Percentiles rank a stretch among this genome's conserved stretches.
phyloP scores from a whole-genome alignment of 1,140 invertebrate genomes.

The Cyclina sinensis region DNA sequence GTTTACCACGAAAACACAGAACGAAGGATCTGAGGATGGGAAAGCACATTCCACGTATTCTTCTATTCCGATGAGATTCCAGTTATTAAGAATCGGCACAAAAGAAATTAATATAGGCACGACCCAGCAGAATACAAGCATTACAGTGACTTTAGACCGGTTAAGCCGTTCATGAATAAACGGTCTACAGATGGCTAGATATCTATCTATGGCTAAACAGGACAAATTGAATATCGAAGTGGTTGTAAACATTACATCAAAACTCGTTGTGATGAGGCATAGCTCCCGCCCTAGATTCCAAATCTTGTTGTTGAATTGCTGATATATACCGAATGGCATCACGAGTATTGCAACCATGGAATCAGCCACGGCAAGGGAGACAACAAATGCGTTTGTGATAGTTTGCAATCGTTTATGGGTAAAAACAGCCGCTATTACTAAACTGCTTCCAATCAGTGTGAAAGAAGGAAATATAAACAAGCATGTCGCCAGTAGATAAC shows the following conservation, averaged over 20 bases:
- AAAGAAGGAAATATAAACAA: constrained; percentile 79
- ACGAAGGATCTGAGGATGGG: constrained; percentile 57
- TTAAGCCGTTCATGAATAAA: constrained; percentile 99
- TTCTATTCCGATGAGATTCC: constrained; percentile 90
- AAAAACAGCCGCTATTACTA: constrained; percentile 97
- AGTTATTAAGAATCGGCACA: constrained; percentile 96
- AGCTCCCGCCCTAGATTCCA: constrained; percentile 99
- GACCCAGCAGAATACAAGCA: constrained; percentile 98
- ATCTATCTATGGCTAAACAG: constrained; percentile 98
- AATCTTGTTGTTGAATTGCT: constrained; percentile 89
- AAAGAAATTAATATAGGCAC: constrained; percentile 98
- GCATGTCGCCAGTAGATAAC: constrained; percentile 51
- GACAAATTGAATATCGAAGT: constrained; percentile 99
- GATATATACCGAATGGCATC: constrained; percentile 90
- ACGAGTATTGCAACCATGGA: constrained; percentile 94
- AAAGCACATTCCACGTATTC: constrained; percentile 75
- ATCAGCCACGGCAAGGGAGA: constrained; percentile 97
- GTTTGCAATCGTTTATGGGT: constrained; percentile 89
- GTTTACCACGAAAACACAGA: constrained; percentile 81
- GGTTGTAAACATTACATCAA: constrained; percentile 99
- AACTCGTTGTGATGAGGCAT: constrained; percentile 99
- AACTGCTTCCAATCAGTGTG: constrained; percentile 91
- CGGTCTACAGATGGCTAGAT: constrained; percentile 99
- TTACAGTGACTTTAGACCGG: constrained; percentile 91
- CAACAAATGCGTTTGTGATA: constrained; percentile 97